phyloP scores from a whole-genome alignment of 1,140 invertebrate genomes.

The Lepidurus packardi region DNA sequence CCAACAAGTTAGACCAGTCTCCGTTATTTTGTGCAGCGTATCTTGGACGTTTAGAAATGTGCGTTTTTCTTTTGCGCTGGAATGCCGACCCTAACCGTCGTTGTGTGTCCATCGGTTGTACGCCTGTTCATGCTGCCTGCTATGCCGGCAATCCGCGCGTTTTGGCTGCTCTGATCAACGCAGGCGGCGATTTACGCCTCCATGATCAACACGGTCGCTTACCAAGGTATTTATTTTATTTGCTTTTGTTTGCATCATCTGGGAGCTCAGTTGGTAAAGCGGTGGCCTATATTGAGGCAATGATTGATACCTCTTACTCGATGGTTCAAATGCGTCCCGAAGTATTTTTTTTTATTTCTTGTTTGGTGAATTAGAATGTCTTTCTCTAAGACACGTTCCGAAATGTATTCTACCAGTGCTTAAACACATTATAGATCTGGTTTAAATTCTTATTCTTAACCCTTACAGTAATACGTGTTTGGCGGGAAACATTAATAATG shows the following conservation, averaged over 20 bases:
- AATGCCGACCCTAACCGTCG: constrained; percentile 48
- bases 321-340: not conserved
- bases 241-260: not conserved
- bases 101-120: constrained; percentile 42
- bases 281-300: not conserved
- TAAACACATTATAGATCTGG: too few relatives aligned
- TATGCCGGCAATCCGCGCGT: constrained; percentile 43
- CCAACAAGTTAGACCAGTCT: constrained; percentile 47
- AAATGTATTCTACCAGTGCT: too few relatives aligned
- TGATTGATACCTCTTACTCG: not conserved
- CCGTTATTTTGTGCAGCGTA: constrained; percentile 47
- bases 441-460: too few relatives aligned
- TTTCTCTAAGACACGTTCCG: not conserved
- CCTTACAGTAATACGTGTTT: too few relatives aligned
- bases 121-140: constrained; percentile 47
- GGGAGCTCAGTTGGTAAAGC: not conserved
- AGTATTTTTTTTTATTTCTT: not conserved
- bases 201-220: constrained; percentile 43
- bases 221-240: not conserved
- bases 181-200: constrained; percentile 46
- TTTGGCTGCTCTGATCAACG: constrained; percentile 43
- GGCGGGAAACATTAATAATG: too few relatives aligned
- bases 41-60: constrained; percentile 41
- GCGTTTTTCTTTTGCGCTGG: constrained; percentile 43
- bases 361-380: not conserved